These are phyloP conservation scores for Cryptophagus acutangulus DNA, from an alignment of 2,888 invertebrate species.

Conservation along the genomic window DNA sequence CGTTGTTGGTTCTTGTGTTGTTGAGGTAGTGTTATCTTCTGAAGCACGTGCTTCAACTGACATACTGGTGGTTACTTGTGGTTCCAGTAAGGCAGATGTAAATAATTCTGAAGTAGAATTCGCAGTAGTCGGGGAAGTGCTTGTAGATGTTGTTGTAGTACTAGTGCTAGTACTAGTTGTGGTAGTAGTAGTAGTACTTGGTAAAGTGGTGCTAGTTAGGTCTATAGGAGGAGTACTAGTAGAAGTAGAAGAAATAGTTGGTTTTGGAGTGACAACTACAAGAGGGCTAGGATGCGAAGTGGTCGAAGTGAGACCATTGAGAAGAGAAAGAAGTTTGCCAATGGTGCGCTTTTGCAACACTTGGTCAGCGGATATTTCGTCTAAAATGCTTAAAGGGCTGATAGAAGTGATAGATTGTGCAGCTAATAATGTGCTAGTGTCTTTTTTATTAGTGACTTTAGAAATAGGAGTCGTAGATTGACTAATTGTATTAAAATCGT, in stretches of 20 bases:
- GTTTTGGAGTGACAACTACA: slow-evolving; percentile 43
- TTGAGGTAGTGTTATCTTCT: slow-evolving; percentile 3
- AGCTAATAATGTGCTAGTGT: slow-evolving; percentile 30
- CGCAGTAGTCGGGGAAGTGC: slow-evolving; percentile 8
- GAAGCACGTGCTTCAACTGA: too few relatives aligned
- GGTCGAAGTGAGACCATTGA: slow-evolving; percentile 45
- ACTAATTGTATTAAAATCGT: slow-evolving; percentile 39
- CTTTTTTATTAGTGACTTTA: slow-evolving; percentile 36
- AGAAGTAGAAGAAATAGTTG: slow-evolving; percentile 29
- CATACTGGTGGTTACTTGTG: too few relatives aligned
- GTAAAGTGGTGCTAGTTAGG: background rate
- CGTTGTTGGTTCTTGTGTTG: slow-evolving; percentile 12
- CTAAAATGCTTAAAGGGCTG: slow-evolving; percentile 39
- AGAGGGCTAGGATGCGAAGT: slow-evolving; percentile 26
- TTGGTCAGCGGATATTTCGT: slow-evolving; percentile 40
- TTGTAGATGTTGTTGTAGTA: slow-evolving; percentile 8
- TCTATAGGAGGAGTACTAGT: slow-evolving; percentile 1
- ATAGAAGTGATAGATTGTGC: slow-evolving; percentile 36
- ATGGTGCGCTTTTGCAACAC: slow-evolving; percentile 41
- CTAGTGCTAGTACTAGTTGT: slow-evolving; percentile 14
- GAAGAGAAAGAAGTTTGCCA: slow-evolving; percentile 40
- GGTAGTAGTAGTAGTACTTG: slow-evolving; percentile 9
- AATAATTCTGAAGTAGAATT: slow-evolving; percentile 13
- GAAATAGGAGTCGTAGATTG: slow-evolving; percentile 36
- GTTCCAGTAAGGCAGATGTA: slow-evolving; percentile 25